A percentile compares a stretch with the other conserved stretches of the same genome.
Evolutionary conservation across 2,113 vertebrate genomes (phyloP).

Genomic region (Mesembrinibis cayennensis): DNA sequence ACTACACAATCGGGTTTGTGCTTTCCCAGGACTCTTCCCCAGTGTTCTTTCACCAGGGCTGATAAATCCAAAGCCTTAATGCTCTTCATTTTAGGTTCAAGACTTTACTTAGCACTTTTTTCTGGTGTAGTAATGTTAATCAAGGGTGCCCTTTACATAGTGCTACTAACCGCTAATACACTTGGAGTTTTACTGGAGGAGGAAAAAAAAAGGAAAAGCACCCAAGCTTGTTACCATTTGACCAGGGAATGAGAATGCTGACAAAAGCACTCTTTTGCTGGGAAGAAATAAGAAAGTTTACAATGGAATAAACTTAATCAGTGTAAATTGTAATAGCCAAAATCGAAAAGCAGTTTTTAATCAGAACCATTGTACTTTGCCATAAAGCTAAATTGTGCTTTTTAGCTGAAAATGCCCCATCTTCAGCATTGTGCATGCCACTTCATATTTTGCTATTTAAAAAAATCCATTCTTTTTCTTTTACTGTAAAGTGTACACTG

Average conservation of each 20-base stretch:
- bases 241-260: neutral
- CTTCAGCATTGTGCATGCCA: neutral
- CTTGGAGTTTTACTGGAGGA: neutral
- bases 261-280: neutral
- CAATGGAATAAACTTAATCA: neutral
- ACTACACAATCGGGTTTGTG: fast-evolving
- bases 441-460: neutral
- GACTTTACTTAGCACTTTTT: neutral
- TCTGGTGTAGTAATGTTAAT: neutral
- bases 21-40: neutral
- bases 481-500: neutral
- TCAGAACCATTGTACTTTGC: neutral
- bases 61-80: neutral
- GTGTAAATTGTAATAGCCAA: neutral
- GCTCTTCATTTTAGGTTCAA: neutral
- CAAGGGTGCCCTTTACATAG: neutral
- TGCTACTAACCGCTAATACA: neutral
- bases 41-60: neutral
- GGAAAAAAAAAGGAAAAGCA: neutral
- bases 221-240: neutral
- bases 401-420: neutral
- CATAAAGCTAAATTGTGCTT: neutral
- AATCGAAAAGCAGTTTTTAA: neutral
- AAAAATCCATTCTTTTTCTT: neutral
- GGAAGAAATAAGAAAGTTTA: neutral